Evolutionary conservation across 2,113 vertebrate species (phyloP).

Genomic region (Donacobius atricapilla): DNA sequence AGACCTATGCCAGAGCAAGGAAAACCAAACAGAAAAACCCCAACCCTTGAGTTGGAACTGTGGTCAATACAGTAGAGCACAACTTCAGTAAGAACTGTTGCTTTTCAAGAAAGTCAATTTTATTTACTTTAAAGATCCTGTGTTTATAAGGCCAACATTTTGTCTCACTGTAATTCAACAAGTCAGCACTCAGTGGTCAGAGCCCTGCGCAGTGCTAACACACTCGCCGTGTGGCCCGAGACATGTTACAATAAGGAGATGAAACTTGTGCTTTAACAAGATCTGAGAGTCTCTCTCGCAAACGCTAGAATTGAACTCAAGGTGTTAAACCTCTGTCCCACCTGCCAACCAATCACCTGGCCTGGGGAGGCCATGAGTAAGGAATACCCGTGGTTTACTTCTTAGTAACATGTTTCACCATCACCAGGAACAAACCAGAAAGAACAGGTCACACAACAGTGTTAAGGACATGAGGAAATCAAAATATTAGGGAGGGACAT

Average conservation of each 20-base stretch:
- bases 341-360: neutral
- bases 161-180: no score
- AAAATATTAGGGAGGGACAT: neutral
- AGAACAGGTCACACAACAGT: neutral
- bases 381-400: neutral
- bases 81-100: neutral
- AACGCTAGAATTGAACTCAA: accelerated
- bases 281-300: accelerated
- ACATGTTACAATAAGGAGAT: accelerated
- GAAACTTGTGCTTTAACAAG: neutral
- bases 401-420: neutral
- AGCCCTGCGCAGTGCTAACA: neutral
- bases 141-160: neutral
- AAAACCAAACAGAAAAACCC: neutral
- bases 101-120: neutral
- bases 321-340: neutral
- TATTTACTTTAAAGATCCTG: neutral
- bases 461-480: neutral
- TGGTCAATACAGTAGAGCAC: neutral
- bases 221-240: accelerated
- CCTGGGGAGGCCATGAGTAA: neutral
- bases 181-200: neutral
- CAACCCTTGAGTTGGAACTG: neutral
- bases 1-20: neutral
- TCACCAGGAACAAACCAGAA: neutral